Base-by-base conservation (phyloP, 2,797 vertebrate species). In the Brachyrhaphis roseni region DNA sequence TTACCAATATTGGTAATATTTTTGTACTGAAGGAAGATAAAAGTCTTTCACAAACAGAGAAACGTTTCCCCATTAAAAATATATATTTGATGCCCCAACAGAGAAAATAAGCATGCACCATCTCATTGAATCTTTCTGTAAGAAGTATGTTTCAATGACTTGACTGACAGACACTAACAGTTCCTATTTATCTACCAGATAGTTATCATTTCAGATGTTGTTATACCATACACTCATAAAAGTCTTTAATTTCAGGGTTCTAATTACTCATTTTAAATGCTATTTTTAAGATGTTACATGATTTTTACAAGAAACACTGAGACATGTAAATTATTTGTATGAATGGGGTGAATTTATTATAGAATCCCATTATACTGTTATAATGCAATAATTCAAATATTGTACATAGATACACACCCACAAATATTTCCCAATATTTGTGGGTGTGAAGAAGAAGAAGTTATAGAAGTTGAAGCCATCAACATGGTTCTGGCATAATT, bases 11-110 rank as follows among this genome's bases (percentile, higher is more conserved):
- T 72, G 41, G 72, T 46, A 41, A 12, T 0, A 36, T 76, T 73
- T 81, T 82, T 75, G 78, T 31, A 66, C 59, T 84, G 43, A 82
- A 78, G 75, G 51, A 75, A 55, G 77, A 89, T 74, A 75, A 74
- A 77, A 55, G 23, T 53, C 47, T 86, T 80, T 85, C 72, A 34
- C 8, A 74, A 83, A 86, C 87, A 83, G 75, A 78, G 41, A 77
- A 43, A 47, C 83, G 78, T 84, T 10, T 20, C 8, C 43, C 83
- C 78, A 90, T 88, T 87, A 68, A 55, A 55, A n/a, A n/a, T 11
- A 28, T 4, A n/a, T n/a, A 13, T n/a, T 12, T 57, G 53, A 90
- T 86, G 57, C 72, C 26, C 79, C 64, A 8, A 68, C 41, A 78
- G 80, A 77, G 53, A 85, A 79, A 13, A 34, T 28, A 62, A 78